Evolutionary conservation across 2,113 vertebrate genomes (phyloP).

Genomic region (Redunca redunca): DNA sequence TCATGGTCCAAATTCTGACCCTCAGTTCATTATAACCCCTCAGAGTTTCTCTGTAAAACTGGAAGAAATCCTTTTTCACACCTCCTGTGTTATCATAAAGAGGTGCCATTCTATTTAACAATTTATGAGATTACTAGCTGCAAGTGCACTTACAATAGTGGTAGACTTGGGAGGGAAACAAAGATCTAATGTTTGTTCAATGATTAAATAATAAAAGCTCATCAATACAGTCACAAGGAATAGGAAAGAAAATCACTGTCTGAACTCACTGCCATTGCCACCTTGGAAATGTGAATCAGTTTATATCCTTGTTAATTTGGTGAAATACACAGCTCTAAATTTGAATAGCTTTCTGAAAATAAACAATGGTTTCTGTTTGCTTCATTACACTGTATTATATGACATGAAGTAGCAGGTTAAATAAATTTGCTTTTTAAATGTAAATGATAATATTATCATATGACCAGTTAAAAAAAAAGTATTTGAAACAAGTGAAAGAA

Average conservation of each 20-base stretch:
- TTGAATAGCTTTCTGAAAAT: neutral
- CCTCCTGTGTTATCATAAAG: neutral
- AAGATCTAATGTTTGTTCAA: neutral
- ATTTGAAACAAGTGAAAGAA: neutral
- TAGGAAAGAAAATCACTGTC: neutral
- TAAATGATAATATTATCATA: neutral
- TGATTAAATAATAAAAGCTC: neutral
- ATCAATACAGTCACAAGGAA: neutral
- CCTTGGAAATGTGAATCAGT: neutral
- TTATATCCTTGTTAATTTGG: neutral
- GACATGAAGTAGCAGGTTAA: neutral
- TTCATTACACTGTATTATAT: neutral
- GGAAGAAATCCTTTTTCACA: neutral
- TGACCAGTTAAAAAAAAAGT: neutral
- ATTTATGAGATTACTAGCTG: neutral
- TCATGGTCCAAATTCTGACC: neutral
- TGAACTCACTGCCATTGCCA: neutral
- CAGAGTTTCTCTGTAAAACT: neutral
- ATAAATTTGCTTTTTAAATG: neutral
- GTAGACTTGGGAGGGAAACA: neutral
- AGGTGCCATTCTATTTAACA: neutral
- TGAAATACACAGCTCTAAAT: neutral
- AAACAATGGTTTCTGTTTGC: conserved; percentile 22
- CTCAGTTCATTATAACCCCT: neutral
- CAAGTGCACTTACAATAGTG: neutral